Evolutionary conservation across 2,797 vertebrate species (phyloP).

Genomic region (Ficedula albicollis): DNA sequence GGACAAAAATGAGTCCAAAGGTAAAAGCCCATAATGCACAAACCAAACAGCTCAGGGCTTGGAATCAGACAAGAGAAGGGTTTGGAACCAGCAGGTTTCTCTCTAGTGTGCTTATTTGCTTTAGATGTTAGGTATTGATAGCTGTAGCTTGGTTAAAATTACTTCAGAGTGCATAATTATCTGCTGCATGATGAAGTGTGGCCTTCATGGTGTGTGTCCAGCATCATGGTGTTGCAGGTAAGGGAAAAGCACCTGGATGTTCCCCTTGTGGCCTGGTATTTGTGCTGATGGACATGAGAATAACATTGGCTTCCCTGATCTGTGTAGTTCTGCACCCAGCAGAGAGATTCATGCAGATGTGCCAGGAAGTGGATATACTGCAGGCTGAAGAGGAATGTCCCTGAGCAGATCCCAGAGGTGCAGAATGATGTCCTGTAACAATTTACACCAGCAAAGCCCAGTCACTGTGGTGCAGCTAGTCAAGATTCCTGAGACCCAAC

Average conservation of each 20-base stretch:
- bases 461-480: not conserved
- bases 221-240: not conserved
- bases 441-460: not conserved
- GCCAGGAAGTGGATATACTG: not conserved
- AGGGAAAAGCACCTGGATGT: not conserved
- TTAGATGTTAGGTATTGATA: not conserved
- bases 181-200: not conserved
- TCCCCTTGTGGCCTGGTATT: not conserved
- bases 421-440: not conserved
- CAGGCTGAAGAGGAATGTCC: not conserved
- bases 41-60: constrained; percentile 16
- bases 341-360: not conserved
- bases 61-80: not conserved
- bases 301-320: not conserved
- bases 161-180: not conserved
- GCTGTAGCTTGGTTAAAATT: not conserved
- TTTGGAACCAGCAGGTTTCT: constrained; percentile 11
- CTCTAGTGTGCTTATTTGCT: not conserved
- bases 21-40: constrained; percentile 23
- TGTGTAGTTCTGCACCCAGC: not conserved
- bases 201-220: not conserved
- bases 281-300: not conserved
- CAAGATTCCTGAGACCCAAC: not conserved
- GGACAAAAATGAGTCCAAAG: constrained; percentile 36
- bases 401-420: not conserved